Conservation (phyloP, 2,888 invertebrate species). For the Aspidapion aeneum region DNA sequence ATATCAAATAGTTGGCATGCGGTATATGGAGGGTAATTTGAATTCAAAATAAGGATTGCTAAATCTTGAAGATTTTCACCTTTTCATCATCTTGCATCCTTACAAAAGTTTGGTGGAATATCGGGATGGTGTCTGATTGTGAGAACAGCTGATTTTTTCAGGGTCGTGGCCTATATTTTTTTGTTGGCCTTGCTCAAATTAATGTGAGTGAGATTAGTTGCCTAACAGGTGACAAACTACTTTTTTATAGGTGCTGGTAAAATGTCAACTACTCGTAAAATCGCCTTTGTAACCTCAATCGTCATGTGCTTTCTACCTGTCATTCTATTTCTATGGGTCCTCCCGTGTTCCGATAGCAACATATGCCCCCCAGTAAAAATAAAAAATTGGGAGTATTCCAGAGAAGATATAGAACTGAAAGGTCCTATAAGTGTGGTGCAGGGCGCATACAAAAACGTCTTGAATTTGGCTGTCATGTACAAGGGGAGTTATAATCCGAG, state of each 20-base stretch:
- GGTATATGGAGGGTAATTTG: no score
- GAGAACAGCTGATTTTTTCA: no score
- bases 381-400: constrained; percentile 65
- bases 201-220: no score
- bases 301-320: constrained; percentile 67
- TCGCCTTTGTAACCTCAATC: constrained; percentile 68
- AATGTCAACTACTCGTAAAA: constrained; percentile 66
- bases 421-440: constrained; percentile 68
- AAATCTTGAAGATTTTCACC: no score
- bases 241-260: constrained; percentile 26
- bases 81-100: no score
- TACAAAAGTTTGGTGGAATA: no score
- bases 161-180: no score
- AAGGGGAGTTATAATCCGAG: constrained; percentile 63
- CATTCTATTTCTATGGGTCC: constrained; percentile 69
- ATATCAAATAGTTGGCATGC: no score
- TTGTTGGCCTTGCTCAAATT: no score
- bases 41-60: no score
- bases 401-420: constrained; percentile 65
- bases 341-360: constrained; percentile 69
- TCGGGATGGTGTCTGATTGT: no score
- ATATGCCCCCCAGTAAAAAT: constrained; percentile 65
- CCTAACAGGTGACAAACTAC: no score
- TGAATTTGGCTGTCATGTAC: constrained; percentile 71
- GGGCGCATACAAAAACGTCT: constrained; percentile 59